Base-by-base conservation (phyloP, 2,888 invertebrate genomes). In the Oscheius sp. region DNA sequence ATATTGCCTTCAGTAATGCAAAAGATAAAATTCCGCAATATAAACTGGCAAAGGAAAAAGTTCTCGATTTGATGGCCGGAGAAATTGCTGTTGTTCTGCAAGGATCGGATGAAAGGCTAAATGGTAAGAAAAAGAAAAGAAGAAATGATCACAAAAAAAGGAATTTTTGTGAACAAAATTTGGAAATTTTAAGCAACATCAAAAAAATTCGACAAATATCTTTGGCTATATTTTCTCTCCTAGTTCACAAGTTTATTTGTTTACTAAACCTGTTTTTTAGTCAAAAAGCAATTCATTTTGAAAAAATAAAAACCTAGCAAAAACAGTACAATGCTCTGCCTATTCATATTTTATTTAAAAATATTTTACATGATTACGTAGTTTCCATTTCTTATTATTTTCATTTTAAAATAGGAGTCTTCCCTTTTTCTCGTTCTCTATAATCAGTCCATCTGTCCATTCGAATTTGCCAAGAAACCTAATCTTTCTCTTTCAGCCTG, bases 401-500 rank as follows among this genome's bases (percentile, higher is more conserved):
- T n/a, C 8, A n/a, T 17, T 41, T 20, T 41, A 20, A 2, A n/a
- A 41, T 41, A 2, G 2, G 8, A 17, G n/a, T 4, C 2, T 41
- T 20, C 2, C 3, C 44, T 41, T n/a, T 41, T 20, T 41, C 4
- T 36, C 38, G 44, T 41, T 41, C 44, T 41, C 44, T 41, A n/a
- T 41, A 8, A 4, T 20, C 2, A 2, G n/a, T n/a, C n/a, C n/a
- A n/a, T n/a, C n/a, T n/a, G 41, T 5, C 41, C 4, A 41, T 41
- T 17, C 12, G 36, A 36, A 12, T 41, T 41, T 41, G 41, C n/a
- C 12, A 20, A 41, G n/a, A n/a, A n/a, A n/a, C n/a, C n/a, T n/a
- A n/a, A n/a, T n/a, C n/a, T n/a, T n/a, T 22, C 4, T 5, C 4
- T 76, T 76, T 45, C 68, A 78, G 71, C 66, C 24, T 75, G 71